phyloP scores from a whole-genome alignment of 1,140 invertebrate species.

The Conus ventricosus region DNA sequence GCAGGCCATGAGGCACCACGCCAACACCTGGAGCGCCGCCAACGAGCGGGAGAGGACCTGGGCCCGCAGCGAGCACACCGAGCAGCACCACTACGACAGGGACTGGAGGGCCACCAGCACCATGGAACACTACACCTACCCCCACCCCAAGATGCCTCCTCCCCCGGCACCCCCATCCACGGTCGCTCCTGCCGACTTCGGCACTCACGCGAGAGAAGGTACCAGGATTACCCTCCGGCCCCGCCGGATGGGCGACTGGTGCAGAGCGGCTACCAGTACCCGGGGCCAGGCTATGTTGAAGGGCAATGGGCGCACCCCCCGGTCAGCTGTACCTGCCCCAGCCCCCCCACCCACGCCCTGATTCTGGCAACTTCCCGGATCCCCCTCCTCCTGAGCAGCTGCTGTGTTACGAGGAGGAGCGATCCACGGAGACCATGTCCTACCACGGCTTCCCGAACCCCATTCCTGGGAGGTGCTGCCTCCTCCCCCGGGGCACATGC shows the following conservation, averaged over 20 bases:
- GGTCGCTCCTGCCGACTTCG: conserved; percentile 6
- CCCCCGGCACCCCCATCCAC: conserved; percentile 24
- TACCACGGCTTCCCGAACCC: conserved; percentile 26
- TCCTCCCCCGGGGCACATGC: background rate
- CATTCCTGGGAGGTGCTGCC: conserved; percentile 3
- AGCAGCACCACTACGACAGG: conserved; percentile 23
- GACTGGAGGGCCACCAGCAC: background rate
- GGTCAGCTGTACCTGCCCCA: background rate
- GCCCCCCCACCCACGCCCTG: background rate
- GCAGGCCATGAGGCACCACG: background rate
- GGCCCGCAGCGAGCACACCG: conserved; percentile 2
- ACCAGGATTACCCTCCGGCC: background rate
- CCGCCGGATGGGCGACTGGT: background rate
- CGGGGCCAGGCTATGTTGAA: background rate
- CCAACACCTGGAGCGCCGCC: conserved; percentile 10
- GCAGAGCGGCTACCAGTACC: conserved; percentile 1
- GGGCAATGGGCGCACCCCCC: background rate
- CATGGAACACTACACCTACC: background rate
- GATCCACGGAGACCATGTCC: background rate
- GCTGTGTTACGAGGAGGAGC: conserved; percentile 31
- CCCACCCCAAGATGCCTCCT: background rate
- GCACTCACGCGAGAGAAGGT: background rate
- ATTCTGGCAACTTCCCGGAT: conserved; percentile 33
- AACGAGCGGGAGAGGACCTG: conserved; percentile 24
- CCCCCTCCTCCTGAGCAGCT: conserved; percentile 31